phyloP scores from a whole-genome alignment of 1,140 invertebrate genomes.

The Stenopsyche tienmushanensis region DNA sequence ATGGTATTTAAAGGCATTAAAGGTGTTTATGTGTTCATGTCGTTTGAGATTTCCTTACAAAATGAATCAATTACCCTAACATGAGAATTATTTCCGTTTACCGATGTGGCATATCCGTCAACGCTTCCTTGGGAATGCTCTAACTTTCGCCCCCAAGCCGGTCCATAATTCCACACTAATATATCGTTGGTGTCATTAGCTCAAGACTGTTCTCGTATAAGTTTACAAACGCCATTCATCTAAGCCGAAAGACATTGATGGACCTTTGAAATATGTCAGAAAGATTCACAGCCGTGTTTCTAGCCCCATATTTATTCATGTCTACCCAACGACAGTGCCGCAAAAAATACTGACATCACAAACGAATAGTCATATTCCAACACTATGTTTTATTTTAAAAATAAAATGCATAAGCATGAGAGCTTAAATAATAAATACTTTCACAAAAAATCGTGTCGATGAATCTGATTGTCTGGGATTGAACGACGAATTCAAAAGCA shows the following conservation, averaged over 20 bases:
- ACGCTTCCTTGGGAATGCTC: not conserved
- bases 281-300: slow-evolving; percentile 25
- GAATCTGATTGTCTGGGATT: too few relatives aligned
- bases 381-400: too few relatives aligned
- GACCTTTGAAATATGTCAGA: slow-evolving; percentile 32
- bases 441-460: too few relatives aligned
- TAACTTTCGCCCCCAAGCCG: not conserved
- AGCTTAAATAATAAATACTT: too few relatives aligned
- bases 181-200: slow-evolving; percentile 18
- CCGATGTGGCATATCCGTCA: not conserved
- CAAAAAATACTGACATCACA: not conserved
- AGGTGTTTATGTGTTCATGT: too few relatives aligned
- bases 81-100: slow-evolving; percentile 1
- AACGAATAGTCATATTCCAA: too few relatives aligned
- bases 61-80: too few relatives aligned
- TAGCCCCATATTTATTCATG: slow-evolving; percentile 25
- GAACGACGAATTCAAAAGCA: too few relatives aligned
- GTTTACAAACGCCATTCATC: slow-evolving; percentile 9
- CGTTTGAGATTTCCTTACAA: too few relatives aligned
- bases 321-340: not conserved
- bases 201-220: slow-evolving; percentile 16
- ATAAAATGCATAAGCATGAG: too few relatives aligned
- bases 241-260: slow-evolving; percentile 22
- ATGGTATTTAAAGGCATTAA: too few relatives aligned
- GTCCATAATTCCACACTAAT: slow-evolving; percentile 3